These are phyloP conservation scores for Palythoa grandis DNA, from an alignment of 92 coral and sea anemone genomes.

Conservation along the genomic window DNA sequence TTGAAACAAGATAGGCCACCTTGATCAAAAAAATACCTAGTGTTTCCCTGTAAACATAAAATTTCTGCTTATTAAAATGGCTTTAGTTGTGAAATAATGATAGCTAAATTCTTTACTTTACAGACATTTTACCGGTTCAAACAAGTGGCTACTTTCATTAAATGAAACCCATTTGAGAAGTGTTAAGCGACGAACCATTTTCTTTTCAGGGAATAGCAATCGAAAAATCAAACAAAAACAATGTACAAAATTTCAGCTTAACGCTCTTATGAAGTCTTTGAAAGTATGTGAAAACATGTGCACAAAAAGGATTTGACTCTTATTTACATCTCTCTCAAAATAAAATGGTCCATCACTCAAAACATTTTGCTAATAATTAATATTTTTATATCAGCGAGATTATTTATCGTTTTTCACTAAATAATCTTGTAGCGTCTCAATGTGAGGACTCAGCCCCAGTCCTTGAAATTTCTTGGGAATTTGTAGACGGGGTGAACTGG, in stretches of 20 bases:
- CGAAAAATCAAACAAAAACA: neutral
- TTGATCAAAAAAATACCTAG: too few relatives aligned
- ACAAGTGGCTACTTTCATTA: neutral
- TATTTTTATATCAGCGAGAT: too few relatives aligned
- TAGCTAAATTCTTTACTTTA: too few relatives aligned
- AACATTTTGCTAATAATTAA: neutral
- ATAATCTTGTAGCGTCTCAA: too few relatives aligned
- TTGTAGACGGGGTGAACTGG: constrained; percentile 31
- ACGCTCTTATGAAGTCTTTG: neutral
- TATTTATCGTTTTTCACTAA: too few relatives aligned
- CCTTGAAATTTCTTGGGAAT: neutral
- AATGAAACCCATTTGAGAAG: neutral
- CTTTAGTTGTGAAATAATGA: too few relatives aligned
- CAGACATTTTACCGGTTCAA: neutral
- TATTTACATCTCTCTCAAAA: neutral
- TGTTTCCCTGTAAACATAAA: too few relatives aligned
- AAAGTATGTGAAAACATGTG: too few relatives aligned
- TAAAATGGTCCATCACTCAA: neutral
- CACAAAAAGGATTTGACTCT: neutral
- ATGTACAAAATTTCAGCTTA: neutral
- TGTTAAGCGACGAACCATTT: neutral
- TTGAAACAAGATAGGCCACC: too few relatives aligned
- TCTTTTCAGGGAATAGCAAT: neutral
- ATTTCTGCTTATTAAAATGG: too few relatives aligned
- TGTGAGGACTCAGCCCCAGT: constrained; percentile 16